phyloP scores from a whole-genome alignment of 2,888 invertebrate species.

The Agrochola lota region DNA sequence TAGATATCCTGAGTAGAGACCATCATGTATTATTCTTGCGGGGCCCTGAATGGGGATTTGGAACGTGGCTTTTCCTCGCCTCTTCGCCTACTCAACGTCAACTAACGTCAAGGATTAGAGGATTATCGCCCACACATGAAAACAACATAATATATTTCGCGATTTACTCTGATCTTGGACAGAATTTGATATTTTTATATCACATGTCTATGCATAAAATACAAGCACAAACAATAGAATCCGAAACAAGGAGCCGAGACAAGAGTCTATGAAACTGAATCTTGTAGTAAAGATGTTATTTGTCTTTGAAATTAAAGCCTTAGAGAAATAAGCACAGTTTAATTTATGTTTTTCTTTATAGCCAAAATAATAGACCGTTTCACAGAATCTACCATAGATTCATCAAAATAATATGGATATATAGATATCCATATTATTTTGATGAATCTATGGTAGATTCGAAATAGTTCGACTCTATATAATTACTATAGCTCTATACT shows the following conservation, averaged over 20 bases:
- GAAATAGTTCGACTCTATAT: background rate
- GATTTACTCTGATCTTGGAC: conserved; percentile 19
- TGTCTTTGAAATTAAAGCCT: background rate
- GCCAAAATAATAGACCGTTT: background rate
- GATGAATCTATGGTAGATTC: too few relatives aligned
- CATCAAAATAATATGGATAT: too few relatives aligned
- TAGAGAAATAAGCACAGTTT: background rate
- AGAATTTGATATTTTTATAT: conserved; percentile 7
- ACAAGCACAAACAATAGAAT: background rate
- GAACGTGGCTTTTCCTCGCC: conserved; percentile 31
- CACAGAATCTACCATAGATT: background rate
- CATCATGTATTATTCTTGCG: conserved; percentile 30
- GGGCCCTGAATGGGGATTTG: conserved; percentile 30
- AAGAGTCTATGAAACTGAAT: background rate
- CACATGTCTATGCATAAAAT: background rate
- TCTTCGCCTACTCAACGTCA: conserved; percentile 45
- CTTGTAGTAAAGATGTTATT: background rate
- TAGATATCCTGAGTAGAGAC: conserved; percentile 7
- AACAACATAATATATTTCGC: conserved; percentile 38
- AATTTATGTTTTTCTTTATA: background rate
- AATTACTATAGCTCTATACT: background rate
- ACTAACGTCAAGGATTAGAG: conserved; percentile 53
- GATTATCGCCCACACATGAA: conserved; percentile 41
- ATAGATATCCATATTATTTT: too few relatives aligned
- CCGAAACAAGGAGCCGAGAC: background rate